phyloP scores from a whole-genome alignment of 2,797 vertebrate species.

The Philypnodon macrostomus region DNA sequence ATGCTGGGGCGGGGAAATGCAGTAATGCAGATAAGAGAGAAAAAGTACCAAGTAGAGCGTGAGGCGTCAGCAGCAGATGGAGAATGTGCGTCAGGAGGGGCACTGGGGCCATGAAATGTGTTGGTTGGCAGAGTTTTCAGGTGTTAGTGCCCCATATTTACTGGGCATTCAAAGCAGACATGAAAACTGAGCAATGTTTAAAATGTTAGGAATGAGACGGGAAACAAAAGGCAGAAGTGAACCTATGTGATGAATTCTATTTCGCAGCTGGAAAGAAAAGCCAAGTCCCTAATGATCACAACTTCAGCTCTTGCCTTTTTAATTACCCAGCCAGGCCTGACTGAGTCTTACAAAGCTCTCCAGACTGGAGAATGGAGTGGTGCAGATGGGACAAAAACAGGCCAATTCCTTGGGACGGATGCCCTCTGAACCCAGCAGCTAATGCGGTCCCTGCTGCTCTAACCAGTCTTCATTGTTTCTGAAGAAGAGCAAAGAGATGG shows the following conservation, averaged over 20 bases:
- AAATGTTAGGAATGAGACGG: constrained; percentile 11
- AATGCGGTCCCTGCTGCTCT: constrained; percentile 61
- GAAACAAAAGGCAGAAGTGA: constrained; percentile 22
- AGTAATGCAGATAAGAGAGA: too few relatives aligned
- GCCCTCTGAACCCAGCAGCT: constrained; percentile 69
- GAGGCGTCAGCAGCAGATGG: constrained; percentile 64
- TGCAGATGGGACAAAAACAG: constrained; percentile 73
- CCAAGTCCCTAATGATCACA: constrained; percentile 69
- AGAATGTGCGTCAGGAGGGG: constrained; percentile 60
- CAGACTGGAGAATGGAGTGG: constrained; percentile 53
- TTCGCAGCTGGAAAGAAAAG: constrained; percentile 29
- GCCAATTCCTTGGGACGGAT: constrained; percentile 60
- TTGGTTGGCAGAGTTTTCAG: constrained; percentile 27
- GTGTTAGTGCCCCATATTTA: constrained; percentile 29
- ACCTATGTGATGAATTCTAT: constrained; percentile 43
- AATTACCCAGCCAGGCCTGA: constrained; percentile 82
- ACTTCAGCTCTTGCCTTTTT: constrained; percentile 75
- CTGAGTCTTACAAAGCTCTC: constrained; percentile 73
- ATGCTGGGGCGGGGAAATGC: constrained; percentile 24
- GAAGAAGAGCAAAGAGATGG: constrained; percentile 53
- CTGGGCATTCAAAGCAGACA: constrained; percentile 20
- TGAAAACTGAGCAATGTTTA: constrained; percentile 36
- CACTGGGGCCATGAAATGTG: constrained; percentile 32
- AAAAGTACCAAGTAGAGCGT: constrained; percentile 64
- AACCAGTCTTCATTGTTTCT: constrained; percentile 54